phyloP scores from a whole-genome alignment of 2,113 vertebrate genomes.

The Bufo bufo region DNA sequence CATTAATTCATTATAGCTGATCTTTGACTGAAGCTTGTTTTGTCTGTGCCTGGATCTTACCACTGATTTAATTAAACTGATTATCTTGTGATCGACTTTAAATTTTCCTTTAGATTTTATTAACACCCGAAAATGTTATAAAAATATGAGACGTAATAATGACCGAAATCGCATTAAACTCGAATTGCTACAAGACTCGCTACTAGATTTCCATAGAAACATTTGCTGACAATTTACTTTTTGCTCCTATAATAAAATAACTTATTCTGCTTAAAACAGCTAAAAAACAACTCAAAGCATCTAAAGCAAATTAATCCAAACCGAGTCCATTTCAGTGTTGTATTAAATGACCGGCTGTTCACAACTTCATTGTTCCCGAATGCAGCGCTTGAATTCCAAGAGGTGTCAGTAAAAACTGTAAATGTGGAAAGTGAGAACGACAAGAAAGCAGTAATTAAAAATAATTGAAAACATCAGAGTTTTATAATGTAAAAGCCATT shows the following conservation, averaged over 20 bases:
- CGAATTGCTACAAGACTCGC: background rate
- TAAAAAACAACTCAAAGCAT: slow-evolving; percentile 6
- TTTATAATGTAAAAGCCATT: slow-evolving; percentile 21
- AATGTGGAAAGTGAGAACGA: slow-evolving; percentile 35
- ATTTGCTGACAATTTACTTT: slow-evolving; percentile 49
- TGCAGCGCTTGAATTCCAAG: slow-evolving; percentile 1
- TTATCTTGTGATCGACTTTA: slow-evolving; percentile 15
- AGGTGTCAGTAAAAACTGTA: slow-evolving; percentile 23
- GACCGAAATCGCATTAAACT: background rate
- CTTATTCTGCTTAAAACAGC: slow-evolving; percentile 50
- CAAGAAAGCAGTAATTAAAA: slow-evolving; percentile 53
- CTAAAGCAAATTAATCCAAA: slow-evolving; percentile 36
- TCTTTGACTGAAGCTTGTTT: background rate
- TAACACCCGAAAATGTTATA: slow-evolving; percentile 45
- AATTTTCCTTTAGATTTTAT: slow-evolving; percentile 47
- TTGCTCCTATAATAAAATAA: slow-evolving; percentile 30
- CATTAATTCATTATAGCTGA: background rate
- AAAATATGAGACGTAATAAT: background rate
- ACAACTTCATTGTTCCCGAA: slow-evolving; percentile 5
- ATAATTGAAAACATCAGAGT: slow-evolving; percentile 45
- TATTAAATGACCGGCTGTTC: slow-evolving; percentile 33
- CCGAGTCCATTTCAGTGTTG: slow-evolving; percentile 28
- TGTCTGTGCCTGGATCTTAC: background rate
- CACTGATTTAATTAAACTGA: slow-evolving; percentile 37
- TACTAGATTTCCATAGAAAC: background rate